These are phyloP conservation scores for Atta colombica DNA, from an alignment of 1,140 invertebrate species.

Conservation along the genomic window DNA sequence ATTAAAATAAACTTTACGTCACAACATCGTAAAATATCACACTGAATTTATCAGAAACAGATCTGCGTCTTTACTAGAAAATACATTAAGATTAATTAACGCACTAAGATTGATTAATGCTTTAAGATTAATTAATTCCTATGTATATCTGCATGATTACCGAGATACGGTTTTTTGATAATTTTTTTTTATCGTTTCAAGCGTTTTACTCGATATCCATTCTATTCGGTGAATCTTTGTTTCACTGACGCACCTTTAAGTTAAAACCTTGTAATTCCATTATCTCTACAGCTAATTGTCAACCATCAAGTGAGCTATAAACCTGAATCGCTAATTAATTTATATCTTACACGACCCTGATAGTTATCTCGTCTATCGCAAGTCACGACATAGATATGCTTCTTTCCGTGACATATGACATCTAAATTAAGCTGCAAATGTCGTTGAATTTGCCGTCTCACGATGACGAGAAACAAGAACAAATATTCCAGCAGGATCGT, in stretches of 20 bases:
- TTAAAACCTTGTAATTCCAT: conserved; percentile 25
- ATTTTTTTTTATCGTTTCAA: conserved; percentile 16
- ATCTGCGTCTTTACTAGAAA: conserved; percentile 50
- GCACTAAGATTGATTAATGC: conserved; percentile 41
- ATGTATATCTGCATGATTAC: conserved; percentile 49
- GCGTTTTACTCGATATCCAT: conserved; percentile 6
- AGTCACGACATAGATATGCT: conserved; percentile 67
- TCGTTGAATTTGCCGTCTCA: conserved; percentile 21
- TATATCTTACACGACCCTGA: conserved; percentile 44
- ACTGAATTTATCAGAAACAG: conserved; percentile 43
- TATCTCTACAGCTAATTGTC: conserved; percentile 11
- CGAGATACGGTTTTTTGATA: conserved; percentile 62
- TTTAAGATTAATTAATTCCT: conserved; percentile 35
- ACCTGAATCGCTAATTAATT: conserved; percentile 51
- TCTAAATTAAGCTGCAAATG: conserved; percentile 45
- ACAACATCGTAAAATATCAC: conserved; percentile 49
- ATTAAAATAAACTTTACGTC: conserved; percentile 36
- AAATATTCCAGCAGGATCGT: neutral
- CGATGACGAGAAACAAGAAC: conserved; percentile 15
- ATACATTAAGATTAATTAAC: conserved; percentile 63
- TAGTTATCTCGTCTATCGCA: conserved; percentile 21
- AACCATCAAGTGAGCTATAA: neutral
- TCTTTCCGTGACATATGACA: conserved; percentile 32
- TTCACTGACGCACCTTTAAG: neutral
- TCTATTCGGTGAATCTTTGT: conserved; percentile 22